phyloP scores from a whole-genome alignment of 2,113 vertebrate species.

The Pyrgilauda ruficollis region DNA sequence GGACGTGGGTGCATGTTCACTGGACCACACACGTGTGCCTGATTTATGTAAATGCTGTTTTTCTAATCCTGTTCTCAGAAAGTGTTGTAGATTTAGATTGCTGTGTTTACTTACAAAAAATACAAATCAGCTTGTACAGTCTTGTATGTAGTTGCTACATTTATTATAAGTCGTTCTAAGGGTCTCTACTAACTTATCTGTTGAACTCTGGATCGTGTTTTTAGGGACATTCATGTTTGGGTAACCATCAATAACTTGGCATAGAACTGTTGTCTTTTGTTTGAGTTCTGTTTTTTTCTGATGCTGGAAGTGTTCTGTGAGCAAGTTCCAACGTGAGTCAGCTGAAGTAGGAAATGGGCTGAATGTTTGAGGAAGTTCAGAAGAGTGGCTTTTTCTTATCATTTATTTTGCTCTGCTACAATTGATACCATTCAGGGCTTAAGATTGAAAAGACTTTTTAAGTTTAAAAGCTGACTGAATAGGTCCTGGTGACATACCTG shows the following conservation, averaged over 20 bases:
- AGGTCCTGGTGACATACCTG: not conserved
- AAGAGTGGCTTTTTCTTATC: not conserved
- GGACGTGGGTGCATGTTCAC: rapidly evolving
- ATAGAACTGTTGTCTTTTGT: not conserved
- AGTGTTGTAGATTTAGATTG: not conserved
- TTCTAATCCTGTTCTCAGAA: rapidly evolving
- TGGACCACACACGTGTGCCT: rapidly evolving
- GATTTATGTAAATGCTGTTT: rapidly evolving
- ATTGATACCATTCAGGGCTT: not conserved
- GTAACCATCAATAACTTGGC: not conserved
- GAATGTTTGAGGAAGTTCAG: not conserved
- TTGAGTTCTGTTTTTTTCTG: not conserved
- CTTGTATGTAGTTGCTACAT: rapidly evolving
- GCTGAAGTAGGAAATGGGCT: not conserved
- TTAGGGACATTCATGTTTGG: not conserved
- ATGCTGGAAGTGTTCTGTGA: not conserved
- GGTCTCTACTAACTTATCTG: not conserved
- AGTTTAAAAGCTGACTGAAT: not conserved
- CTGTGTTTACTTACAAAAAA: not conserved
- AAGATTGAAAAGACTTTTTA: not conserved
- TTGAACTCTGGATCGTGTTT: not conserved
- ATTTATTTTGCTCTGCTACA: not conserved
- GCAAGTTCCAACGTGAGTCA: not conserved
- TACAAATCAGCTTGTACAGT: not conserved
- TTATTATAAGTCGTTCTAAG: not conserved